A percentile compares a stretch with the other conserved stretches of the same genome.
These are phyloP conservation scores for Gnathonemus longibarbis DNA, from an alignment of 2,113 vertebrate species.

Conservation along the genomic window DNA sequence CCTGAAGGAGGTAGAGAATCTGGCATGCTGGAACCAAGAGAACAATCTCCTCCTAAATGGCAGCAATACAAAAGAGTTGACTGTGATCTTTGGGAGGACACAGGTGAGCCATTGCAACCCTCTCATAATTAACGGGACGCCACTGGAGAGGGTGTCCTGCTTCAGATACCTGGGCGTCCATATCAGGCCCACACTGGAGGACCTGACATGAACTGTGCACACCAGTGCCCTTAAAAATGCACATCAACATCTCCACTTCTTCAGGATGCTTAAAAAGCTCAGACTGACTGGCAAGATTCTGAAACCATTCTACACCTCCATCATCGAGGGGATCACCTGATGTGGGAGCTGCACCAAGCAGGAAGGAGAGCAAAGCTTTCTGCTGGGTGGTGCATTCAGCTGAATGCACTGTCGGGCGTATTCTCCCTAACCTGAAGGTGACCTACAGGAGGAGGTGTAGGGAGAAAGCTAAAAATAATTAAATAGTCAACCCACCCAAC, in stretches of 20 bases:
- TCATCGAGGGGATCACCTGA: not conserved
- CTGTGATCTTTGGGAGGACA: not conserved
- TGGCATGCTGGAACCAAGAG: not conserved
- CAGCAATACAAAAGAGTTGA: not conserved
- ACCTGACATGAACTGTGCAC: not conserved
- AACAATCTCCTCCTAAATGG: not conserved
- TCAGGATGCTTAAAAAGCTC: not conserved
- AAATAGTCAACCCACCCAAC: not conserved
- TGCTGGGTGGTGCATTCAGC: not conserved
- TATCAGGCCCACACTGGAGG: not conserved
- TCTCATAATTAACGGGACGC: not conserved
- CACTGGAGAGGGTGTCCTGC: not conserved
- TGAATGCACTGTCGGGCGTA: not conserved
- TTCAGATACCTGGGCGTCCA: not conserved
- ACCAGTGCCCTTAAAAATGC: not conserved
- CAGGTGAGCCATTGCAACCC: not conserved
- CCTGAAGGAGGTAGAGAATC: not conserved
- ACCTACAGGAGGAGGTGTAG: not conserved
- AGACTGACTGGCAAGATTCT: not conserved
- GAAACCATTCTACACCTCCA: not conserved
- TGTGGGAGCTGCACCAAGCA: not conserved
- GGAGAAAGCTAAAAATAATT: constrained; percentile 1
- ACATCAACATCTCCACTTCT: not conserved
- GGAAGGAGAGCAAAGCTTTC: not conserved
- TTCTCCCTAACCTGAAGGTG: not conserved